phyloP scores from a whole-genome alignment of 2,888 invertebrate genomes.

The Arrhopalites spinosus region DNA sequence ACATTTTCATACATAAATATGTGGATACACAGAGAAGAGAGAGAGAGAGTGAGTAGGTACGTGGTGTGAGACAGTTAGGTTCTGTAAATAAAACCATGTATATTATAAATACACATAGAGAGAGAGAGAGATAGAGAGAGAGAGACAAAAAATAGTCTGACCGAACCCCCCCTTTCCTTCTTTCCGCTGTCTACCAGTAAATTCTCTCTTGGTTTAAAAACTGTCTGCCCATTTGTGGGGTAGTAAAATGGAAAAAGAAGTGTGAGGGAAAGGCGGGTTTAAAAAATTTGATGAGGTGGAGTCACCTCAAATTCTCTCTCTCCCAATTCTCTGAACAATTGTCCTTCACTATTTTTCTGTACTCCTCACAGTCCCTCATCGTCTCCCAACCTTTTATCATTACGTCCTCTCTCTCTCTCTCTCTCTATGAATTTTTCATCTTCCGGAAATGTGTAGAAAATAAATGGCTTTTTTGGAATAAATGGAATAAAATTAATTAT shows the following conservation, averaged over 20 bases:
- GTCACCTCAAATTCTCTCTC: conserved; percentile 8
- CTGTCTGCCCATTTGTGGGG: neutral
- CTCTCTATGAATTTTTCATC: too few species aligned
- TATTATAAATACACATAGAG: too few species aligned
- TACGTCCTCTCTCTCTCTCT: neutral
- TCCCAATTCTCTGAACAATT: too few species aligned
- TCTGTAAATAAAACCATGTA: too few species aligned
- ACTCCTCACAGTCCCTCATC: neutral
- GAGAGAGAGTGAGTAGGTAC: neutral
- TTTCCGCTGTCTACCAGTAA: conserved; percentile 16
- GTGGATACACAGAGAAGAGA: neutral
- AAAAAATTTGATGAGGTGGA: conserved; percentile 11
- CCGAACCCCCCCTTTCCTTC: conserved; percentile 18
- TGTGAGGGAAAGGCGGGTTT: conserved; percentile 25
- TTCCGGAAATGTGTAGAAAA: too few species aligned
- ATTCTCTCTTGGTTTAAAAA: conserved; percentile 11
- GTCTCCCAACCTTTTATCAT: neutral
- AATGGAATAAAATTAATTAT: too few species aligned
- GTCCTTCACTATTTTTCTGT: neutral
- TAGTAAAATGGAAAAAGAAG: neutral
- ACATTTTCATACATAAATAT: neutral
- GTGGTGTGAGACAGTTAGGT: neutral
- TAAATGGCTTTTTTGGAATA: too few species aligned
- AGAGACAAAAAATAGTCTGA: neutral
- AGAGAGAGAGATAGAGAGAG: neutral